Evolutionary conservation across 2,888 invertebrate species (phyloP), one percentile per base, ranked within the genome.

Genomic region (Stenodera caucasica): DNA sequence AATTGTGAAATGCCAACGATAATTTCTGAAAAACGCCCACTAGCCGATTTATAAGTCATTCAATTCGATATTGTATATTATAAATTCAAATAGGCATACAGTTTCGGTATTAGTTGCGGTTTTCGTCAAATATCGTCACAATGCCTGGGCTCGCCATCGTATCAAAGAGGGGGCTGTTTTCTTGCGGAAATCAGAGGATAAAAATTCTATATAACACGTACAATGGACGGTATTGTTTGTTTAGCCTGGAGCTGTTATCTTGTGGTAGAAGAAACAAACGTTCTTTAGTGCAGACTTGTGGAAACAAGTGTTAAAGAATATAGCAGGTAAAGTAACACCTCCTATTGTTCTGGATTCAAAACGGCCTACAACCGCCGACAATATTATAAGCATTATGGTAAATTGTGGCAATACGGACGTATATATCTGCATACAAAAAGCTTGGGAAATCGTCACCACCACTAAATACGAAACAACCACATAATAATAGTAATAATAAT

Each of bases 301-400:
- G 62, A 66, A 66, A 67, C 63, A 65, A 69, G 69, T 69, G 69
- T 62, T 62, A 67, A 70, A 65, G 65, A 68, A 67, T 61, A 66
- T 67, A 55, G 55, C 58, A 60, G 33, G 62, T 60, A 58, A 67
- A 71, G 72, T 68, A 75, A 75, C 75, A 75, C 76, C 75, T 73
- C 67, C 75, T 71, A 75, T 75, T 76, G 76, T 76, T 70, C 73
- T 69, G 70, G 65, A 63, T 64, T 64, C 61, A 68, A 45, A 62
- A 65, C 67, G 66, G 68, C 67, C 69, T 65, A 72, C 71, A 67
- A 66, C 60, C 64, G 67, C 65, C 65, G 69, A 70, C 70, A 72
- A 76, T 77, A 77, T 77, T 72, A 73, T 71, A 70, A 75, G 71
- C 72, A 72, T 74, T 75, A 75, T 75, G 75, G 72, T 71, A 76